Evolutionary conservation across 2,888 invertebrate genomes (phyloP).

Genomic region (Trachelus troglodyta): DNA sequence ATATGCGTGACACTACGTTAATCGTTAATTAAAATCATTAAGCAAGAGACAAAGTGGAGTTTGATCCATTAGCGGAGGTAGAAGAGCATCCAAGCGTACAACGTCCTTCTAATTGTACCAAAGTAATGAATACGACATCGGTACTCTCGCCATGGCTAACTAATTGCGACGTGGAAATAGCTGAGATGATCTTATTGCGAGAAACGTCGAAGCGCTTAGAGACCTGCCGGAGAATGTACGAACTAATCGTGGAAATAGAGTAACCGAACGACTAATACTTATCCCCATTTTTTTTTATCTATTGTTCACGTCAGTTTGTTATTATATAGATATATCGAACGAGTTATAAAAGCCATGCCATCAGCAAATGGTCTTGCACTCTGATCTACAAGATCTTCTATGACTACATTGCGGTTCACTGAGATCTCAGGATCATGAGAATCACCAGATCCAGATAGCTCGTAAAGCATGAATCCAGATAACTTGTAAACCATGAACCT

Average conservation of each 20-base stretch:
- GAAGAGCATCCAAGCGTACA: background rate
- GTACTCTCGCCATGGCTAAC: constrained; percentile 19
- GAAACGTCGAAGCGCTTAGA: background rate
- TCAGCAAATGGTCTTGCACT: background rate
- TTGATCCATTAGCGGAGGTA: background rate
- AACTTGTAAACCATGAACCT: constrained; percentile 23
- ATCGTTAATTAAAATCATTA: constrained; percentile 7
- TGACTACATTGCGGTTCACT: background rate
- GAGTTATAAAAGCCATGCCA: background rate
- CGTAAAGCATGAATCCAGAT: constrained; percentile 20
- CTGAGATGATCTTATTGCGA: background rate
- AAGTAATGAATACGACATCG: background rate
- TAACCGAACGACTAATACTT: background rate
- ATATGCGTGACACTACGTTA: background rate
- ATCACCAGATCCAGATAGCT: constrained; percentile 13
- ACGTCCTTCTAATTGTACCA: background rate
- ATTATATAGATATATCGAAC: background rate
- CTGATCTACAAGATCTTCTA: background rate
- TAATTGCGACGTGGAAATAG: constrained; percentile 43
- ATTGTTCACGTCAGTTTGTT: background rate
- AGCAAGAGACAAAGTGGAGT: background rate
- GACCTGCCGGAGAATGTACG: background rate
- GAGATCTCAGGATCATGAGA: constrained; percentile 40
- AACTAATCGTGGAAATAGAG: background rate
- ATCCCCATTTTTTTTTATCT: background rate